Evolutionary conservation across 2,888 invertebrate species (phyloP).

Genomic region (Vesta saturnalis): DNA sequence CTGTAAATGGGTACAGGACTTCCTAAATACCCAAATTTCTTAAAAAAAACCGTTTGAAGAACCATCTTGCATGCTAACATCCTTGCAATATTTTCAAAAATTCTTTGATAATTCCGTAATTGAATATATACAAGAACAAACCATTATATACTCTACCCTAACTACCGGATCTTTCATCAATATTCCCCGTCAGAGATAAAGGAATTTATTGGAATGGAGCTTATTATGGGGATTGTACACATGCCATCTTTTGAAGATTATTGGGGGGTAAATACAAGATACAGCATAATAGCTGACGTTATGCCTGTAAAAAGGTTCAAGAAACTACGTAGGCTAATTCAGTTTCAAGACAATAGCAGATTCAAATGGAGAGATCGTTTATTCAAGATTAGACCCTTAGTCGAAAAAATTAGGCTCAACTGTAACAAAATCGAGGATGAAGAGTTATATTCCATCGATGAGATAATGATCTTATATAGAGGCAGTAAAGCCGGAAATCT

Average conservation of each 20-base stretch:
- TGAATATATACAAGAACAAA: not conserved
- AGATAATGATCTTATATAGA: not conserved
- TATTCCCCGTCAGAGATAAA: not conserved
- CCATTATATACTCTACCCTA: not conserved
- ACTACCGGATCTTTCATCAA: not conserved
- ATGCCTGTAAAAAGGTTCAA: not conserved
- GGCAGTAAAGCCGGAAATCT: too few relatives aligned
- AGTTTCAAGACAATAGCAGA: too few relatives aligned
- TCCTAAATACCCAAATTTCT: too few relatives aligned
- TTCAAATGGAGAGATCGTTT: too few relatives aligned
- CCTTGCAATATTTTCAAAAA: not conserved
- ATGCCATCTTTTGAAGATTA: not conserved
- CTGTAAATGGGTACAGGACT: too few relatives aligned
- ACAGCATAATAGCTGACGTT: not conserved
- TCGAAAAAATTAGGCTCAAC: too few relatives aligned
- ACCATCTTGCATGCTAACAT: not conserved
- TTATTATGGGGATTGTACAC: not conserved
- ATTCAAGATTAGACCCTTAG: too few relatives aligned
- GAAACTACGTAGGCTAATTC: too few relatives aligned
- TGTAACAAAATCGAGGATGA: too few relatives aligned
- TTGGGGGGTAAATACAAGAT: not conserved
- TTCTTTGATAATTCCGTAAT: not conserved
- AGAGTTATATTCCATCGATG: not conserved
- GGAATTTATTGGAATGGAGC: not conserved
- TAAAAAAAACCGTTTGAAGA: too few relatives aligned